Percentiles rank a stretch among this genome's conserved stretches.
phyloP scores from a whole-genome alignment of 35 echinoderm and acorn worm genomes.

The Lytechinus variegatus region DNA sequence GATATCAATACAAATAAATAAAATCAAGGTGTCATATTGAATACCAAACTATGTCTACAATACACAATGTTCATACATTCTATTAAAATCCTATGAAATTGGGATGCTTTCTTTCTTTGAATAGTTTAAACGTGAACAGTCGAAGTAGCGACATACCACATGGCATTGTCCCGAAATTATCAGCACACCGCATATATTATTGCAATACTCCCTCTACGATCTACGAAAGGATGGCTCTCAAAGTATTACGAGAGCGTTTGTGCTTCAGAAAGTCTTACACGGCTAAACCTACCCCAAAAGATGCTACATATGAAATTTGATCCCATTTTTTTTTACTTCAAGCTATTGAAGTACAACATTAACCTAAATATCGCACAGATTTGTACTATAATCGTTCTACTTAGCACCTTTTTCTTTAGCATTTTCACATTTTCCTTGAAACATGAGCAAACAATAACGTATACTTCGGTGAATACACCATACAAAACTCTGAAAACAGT shows the following conservation, averaged over 20 bases:
- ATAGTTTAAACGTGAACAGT: background rate
- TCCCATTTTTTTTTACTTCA: background rate
- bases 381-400: background rate
- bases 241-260: background rate
- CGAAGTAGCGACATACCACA: background rate
- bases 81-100: background rate
- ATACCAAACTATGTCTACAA: slow-evolving; percentile 13
- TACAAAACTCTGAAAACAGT: slow-evolving; percentile 4
- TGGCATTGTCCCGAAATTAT: background rate
- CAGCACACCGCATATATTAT: slow-evolving; percentile 11
- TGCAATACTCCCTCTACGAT: slow-evolving; percentile 17
- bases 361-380: background rate
- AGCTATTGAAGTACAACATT: background rate
- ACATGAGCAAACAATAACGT: slow-evolving; percentile 10
- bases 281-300: background rate
- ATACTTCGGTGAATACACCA: background rate
- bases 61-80: background rate
- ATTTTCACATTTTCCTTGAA: background rate
- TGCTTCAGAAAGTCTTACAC: background rate
- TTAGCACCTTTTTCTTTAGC: slow-evolving; percentile 2
- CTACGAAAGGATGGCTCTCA: background rate
- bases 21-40: slow-evolving; percentile 19
- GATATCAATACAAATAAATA: background rate
- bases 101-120: background rate
- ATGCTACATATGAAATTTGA: background rate